phyloP scores from a whole-genome alignment of 2,797 vertebrate species.

The Lutjanus argentimaculatus region DNA sequence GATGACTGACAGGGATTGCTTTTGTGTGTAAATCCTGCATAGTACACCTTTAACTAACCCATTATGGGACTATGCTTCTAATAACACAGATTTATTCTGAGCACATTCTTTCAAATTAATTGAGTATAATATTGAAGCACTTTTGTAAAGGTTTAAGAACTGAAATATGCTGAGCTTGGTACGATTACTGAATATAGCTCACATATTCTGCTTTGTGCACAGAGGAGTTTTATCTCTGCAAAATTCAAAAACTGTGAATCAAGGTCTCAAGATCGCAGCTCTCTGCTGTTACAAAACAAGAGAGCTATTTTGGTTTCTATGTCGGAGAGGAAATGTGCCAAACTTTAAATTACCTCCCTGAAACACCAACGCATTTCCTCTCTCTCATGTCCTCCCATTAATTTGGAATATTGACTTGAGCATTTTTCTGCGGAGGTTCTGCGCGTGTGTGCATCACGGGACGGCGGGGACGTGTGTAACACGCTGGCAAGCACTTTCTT shows the following conservation, averaged over 20 bases:
- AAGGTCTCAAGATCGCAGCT: not conserved
- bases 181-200: not conserved
- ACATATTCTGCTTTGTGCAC: not conserved
- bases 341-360: slow-evolving; percentile 10
- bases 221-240: not conserved
- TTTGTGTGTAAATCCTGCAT: no score
- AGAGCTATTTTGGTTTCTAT: slow-evolving; percentile 2
- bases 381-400: slow-evolving; percentile 8
- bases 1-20: no score
- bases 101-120: not conserved
- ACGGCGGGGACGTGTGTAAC: not conserved
- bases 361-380: not conserved
- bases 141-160: not conserved
- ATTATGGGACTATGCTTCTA: not conserved
- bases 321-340: slow-evolving; percentile 14
- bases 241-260: not conserved
- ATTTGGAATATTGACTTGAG: slow-evolving; percentile 21
- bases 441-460: not conserved
- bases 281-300: not conserved
- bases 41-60: no score
- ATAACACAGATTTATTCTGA: not conserved
- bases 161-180: not conserved
- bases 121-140: not conserved
- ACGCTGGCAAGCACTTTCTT: slow-evolving; percentile 5
- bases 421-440: not conserved